Percentiles rank a stretch among this genome's conserved stretches.
Conservation (phyloP, 2,888 invertebrate species). For the Eurois occulta region DNA sequence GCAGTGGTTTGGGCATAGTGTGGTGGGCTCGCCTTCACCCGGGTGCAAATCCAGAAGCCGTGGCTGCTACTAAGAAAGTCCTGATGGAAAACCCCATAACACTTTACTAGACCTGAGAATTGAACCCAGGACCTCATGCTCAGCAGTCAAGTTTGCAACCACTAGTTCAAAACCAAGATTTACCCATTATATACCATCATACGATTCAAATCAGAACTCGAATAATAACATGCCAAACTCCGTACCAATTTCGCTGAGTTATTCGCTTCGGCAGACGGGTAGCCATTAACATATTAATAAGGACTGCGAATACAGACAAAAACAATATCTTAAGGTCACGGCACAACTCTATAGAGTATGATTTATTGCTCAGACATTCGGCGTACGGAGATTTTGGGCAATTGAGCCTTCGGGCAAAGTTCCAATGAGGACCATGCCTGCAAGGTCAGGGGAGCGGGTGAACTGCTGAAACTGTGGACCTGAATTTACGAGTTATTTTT, state of each 20-base stretch:
- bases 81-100: not conserved
- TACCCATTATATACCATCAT: slow-evolving; percentile 7
- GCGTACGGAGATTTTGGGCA: slow-evolving; percentile 41
- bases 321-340: slow-evolving; percentile 59
- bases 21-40: not conserved
- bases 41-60: not conserved
- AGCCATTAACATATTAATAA: slow-evolving; percentile 62
- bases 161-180: not conserved
- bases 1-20: too few species aligned
- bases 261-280: slow-evolving; percentile 48
- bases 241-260: slow-evolving; percentile 55
- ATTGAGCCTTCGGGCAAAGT: slow-evolving; percentile 67
- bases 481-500: slow-evolving; percentile 23
- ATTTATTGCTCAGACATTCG: slow-evolving; percentile 57
- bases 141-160: not conserved
- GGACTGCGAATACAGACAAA: slow-evolving; percentile 53
- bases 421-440: slow-evolving; percentile 49
- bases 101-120: not conserved
- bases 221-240: slow-evolving; percentile 47
- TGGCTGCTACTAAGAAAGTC: not conserved
- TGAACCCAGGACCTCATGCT: not conserved
- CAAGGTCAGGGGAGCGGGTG: slow-evolving; percentile 35
- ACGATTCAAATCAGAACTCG: slow-evolving; percentile 44
- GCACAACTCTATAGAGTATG: slow-evolving; percentile 51
- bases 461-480: slow-evolving; percentile 21